Percentiles rank a stretch among this genome's conserved stretches.
Conservation (phyloP, 2,888 invertebrate species). For the Drosophila melanosoma region DNA sequence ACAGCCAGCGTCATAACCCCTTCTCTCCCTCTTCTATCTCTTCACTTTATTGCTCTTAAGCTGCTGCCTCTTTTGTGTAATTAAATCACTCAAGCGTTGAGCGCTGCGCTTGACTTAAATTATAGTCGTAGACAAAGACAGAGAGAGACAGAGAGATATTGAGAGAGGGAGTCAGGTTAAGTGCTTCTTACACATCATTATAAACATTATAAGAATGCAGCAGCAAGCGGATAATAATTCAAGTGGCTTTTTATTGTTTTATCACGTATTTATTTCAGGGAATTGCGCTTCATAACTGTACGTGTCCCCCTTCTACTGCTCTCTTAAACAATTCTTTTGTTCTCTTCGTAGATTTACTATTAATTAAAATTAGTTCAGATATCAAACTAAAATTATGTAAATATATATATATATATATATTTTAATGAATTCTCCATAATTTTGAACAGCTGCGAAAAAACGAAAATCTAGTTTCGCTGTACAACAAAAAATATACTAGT, state of each 20-base stretch:
- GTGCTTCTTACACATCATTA: constrained; percentile 73
- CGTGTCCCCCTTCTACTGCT: not conserved
- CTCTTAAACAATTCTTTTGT: constrained; percentile 19
- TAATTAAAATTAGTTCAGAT: constrained; percentile 25
- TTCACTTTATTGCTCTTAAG: constrained; percentile 16
- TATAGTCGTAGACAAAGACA: constrained; percentile 23
- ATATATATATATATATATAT: constrained; percentile 11
- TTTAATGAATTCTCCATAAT: constrained; percentile 31
- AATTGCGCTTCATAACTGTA: constrained; percentile 20
- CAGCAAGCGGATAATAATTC: constrained; percentile 41
- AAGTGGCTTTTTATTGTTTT: constrained; percentile 61
- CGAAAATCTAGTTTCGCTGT: constrained; percentile 50
- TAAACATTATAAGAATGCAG: constrained; percentile 58
- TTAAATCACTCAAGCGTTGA: constrained; percentile 79
- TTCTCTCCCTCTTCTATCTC: not conserved
- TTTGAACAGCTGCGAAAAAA: constrained; percentile 60
- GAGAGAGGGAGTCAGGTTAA: constrained; percentile 31
- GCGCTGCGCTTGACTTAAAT: constrained; percentile 41
- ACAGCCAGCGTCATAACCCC: constrained; percentile 51
- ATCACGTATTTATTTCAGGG: constrained; percentile 46
- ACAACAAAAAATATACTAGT: constrained; percentile 24
- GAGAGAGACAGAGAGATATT: not conserved
- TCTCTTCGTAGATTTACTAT: constrained; percentile 11
- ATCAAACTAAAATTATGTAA: constrained; percentile 21
- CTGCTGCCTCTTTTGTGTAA: constrained; percentile 58